Evolutionary conservation across 2,797 vertebrate species (phyloP).

Genomic region (Darevskia nairensis): DNA sequence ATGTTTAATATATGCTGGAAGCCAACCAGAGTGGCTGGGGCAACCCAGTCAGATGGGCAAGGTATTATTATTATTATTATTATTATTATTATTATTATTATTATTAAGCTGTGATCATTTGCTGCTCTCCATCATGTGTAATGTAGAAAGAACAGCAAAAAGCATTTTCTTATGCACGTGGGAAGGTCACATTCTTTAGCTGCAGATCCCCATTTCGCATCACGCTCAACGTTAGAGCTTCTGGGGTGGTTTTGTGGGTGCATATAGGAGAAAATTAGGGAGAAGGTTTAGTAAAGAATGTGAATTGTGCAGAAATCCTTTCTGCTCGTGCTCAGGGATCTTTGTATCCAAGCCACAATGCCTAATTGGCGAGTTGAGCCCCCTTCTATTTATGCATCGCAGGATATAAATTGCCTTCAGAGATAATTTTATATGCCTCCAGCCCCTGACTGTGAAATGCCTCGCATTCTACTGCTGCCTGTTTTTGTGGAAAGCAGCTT

Average conservation of each 20-base stretch:
- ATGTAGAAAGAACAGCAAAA: not conserved
- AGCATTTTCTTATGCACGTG: not conserved
- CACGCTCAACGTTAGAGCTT: too few relatives aligned
- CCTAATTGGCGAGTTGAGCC: not conserved
- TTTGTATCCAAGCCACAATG: conserved; percentile 1
- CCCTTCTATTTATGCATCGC: not conserved
- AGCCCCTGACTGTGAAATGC: not conserved
- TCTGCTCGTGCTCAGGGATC: not conserved
- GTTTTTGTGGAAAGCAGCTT: not conserved
- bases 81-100: too few relatives aligned
- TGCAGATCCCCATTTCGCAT: too few relatives aligned
- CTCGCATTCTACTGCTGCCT: not conserved
- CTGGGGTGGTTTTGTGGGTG: not conserved
- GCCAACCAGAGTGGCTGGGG: too few relatives aligned
- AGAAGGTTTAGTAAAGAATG: not conserved
- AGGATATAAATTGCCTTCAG: not conserved
- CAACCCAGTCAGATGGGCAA: too few relatives aligned
- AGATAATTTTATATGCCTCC: conserved; percentile 16
- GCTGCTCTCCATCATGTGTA: not conserved
- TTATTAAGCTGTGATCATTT: not conserved
- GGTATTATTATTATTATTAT: too few relatives aligned
- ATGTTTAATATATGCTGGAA: too few relatives aligned
- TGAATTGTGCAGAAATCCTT: not conserved
- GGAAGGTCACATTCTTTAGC: not conserved
- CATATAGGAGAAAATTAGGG: not conserved